Base-by-base conservation (phyloP, 2,888 invertebrate genomes). In the Ichneumoninae sp. region DNA sequence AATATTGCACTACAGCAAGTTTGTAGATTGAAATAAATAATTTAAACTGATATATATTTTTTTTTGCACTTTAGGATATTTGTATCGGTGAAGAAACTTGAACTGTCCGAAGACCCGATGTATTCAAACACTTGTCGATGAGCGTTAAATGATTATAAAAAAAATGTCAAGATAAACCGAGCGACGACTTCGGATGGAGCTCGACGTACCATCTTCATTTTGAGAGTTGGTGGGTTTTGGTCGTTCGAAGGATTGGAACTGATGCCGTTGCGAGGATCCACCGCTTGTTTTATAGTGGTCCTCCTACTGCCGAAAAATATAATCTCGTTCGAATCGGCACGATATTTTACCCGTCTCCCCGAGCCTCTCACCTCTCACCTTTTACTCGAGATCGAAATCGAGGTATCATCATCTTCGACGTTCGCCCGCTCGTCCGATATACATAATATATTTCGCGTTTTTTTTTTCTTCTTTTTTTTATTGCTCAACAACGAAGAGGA, bases 151-250 rank as follows among this genome's bases (percentile, higher is more conserved):
- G 1, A 5, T 30, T 30, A 30, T 30, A 8, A 52, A 52, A 36
- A 54, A 4, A 54, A 7, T 65, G 40, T 40, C 2, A 40, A 40
- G 40, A 10, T 10, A 40, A 40, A 10, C 40, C 40, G 40, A 40
- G 40, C 54, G 7, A 47, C 19, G 22, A 54, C n/a, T 66, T 44
- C 47, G 19, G 60, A 60, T 10, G 5, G 26, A 4, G 13, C 26
- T 26, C 22, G 52, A 86, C 88, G 83, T 87, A 88, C 88, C 87
- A 87, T 85, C 83, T 88, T 88, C 88, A 88, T 88, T 75, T 83
- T 87, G 85, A 80, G 19, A 57, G 36, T 22, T 22, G 22, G 63
- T 50, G 71, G 65, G 57, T 57, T 57, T 57, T 57, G 19, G 73
- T 74, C 74, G 68, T 69, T 68, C 71, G 83, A 63, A 69, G 40